These are phyloP conservation scores for Nephrotoma flavescens DNA, from an alignment of 2,888 invertebrate species.

Conservation along the genomic window DNA sequence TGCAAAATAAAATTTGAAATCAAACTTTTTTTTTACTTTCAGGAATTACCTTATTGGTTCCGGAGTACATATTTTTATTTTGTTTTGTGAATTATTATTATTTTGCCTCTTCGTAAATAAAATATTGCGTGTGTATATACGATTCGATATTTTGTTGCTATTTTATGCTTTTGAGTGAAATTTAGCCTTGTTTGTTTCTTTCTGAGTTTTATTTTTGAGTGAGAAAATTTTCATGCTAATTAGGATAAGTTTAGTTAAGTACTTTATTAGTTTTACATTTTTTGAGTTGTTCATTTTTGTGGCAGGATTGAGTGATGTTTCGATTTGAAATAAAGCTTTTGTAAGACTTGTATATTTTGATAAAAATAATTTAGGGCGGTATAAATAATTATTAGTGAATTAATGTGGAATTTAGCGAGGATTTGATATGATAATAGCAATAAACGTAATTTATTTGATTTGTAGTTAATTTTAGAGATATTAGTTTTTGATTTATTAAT, in stretches of 20 bases:
- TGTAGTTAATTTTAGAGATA: no score
- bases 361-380: background rate
- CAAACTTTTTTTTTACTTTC: background rate
- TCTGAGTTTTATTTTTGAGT: background rate
- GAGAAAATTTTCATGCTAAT: background rate
- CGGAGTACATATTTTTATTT: background rate
- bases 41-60: background rate
- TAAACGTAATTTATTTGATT: background rate
- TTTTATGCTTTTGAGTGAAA: background rate
- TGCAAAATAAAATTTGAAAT: background rate
- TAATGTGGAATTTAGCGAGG: background rate
- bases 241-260: background rate
- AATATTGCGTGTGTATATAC: background rate
- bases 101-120: background rate
- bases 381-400: background rate
- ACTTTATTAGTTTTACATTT: background rate
- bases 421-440: background rate
- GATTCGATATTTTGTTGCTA: background rate
- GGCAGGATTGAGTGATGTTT: background rate
- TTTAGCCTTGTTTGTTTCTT: background rate
- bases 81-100: background rate
- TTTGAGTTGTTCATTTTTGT: background rate
- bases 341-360: background rate
- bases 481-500: no score
- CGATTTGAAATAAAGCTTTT: background rate